phyloP scores from a whole-genome alignment of 92 coral and sea anemone genomes.

The Palythoa caribaeorum region DNA sequence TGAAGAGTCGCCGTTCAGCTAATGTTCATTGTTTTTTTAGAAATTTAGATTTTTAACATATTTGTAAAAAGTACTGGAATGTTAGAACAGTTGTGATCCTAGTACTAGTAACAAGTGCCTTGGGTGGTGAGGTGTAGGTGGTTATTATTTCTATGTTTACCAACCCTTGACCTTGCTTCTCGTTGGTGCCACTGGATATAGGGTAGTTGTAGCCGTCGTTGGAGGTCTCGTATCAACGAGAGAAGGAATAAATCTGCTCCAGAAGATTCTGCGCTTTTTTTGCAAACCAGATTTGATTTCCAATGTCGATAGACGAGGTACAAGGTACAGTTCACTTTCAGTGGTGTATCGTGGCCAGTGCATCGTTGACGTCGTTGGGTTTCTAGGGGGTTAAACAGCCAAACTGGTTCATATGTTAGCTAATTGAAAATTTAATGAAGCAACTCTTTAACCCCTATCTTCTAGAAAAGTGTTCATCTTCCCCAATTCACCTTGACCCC shows the following conservation, averaged over 20 bases:
- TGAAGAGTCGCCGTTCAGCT: too few relatives aligned
- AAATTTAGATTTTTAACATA: too few relatives aligned
- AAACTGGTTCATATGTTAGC: not conserved
- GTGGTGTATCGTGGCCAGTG: not conserved
- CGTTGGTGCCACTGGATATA: not conserved
- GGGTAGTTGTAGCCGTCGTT: not conserved
- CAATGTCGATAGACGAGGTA: not conserved
- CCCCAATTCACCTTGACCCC: too few relatives aligned
- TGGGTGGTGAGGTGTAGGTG: too few relatives aligned
- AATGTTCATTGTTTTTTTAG: too few relatives aligned
- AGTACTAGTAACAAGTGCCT: too few relatives aligned
- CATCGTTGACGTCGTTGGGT: not conserved
- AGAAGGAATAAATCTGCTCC: not conserved
- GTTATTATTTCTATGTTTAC: not conserved
- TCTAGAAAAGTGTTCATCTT: too few relatives aligned
- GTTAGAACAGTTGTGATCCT: too few relatives aligned
- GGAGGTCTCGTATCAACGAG: not conserved
- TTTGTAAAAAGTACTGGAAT: too few relatives aligned
- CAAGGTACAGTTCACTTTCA: conserved; percentile 9
- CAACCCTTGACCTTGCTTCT: conserved; percentile 14
- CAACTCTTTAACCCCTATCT: too few relatives aligned
- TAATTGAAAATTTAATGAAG: not conserved
- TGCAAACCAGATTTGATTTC: not conserved
- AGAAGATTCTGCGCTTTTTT: conserved; percentile 7
- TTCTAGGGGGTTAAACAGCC: not conserved